phyloP scores from a whole-genome alignment of 1,140 invertebrate species.

The Drosophila busckii region DNA sequence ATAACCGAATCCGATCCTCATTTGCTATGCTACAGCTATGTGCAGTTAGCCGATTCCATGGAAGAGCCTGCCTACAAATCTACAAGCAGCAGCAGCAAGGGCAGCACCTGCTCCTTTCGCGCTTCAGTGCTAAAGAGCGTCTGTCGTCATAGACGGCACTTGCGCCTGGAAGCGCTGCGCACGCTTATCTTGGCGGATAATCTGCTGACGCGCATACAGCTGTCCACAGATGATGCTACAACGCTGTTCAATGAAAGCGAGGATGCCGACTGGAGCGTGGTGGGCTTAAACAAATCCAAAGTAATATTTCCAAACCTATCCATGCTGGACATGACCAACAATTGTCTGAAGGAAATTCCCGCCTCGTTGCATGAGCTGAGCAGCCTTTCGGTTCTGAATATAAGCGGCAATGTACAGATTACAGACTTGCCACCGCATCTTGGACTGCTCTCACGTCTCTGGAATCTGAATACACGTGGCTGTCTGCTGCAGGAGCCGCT shows the following conservation, averaged over 20 bases:
- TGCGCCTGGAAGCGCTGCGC: conserved; percentile 80
- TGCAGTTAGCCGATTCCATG: conserved; percentile 77
- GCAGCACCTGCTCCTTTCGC: conserved; percentile 81
- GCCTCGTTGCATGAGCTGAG: conserved; percentile 90
- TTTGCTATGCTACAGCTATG: conserved; percentile 82
- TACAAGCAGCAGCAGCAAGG: conserved; percentile 22
- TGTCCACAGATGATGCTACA: conserved; percentile 86
- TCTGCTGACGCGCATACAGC: conserved; percentile 86
- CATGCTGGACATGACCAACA: conserved; percentile 96
- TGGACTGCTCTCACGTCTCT: conserved; percentile 94
- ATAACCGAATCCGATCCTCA: conserved; percentile 83
- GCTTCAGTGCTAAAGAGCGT: conserved; percentile 88
- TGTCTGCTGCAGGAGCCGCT: conserved; percentile 94
- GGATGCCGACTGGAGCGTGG: conserved; percentile 76
- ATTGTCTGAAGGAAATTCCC: conserved; percentile 89
- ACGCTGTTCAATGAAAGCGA: conserved; percentile 74
- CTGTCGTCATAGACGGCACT: conserved; percentile 90
- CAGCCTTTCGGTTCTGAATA: conserved; percentile 95
- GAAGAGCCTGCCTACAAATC: conserved; percentile 77
- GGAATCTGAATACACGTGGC: conserved; percentile 96
- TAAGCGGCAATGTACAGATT: conserved; percentile 92
- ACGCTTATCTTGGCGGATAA: conserved; percentile 90
- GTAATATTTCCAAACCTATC: conserved; percentile 96
- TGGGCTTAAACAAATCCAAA: conserved; percentile 81
- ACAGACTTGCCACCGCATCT: conserved; percentile 95